phyloP scores from a whole-genome alignment of 2,113 vertebrate species.

The Scatophagus argus region DNA sequence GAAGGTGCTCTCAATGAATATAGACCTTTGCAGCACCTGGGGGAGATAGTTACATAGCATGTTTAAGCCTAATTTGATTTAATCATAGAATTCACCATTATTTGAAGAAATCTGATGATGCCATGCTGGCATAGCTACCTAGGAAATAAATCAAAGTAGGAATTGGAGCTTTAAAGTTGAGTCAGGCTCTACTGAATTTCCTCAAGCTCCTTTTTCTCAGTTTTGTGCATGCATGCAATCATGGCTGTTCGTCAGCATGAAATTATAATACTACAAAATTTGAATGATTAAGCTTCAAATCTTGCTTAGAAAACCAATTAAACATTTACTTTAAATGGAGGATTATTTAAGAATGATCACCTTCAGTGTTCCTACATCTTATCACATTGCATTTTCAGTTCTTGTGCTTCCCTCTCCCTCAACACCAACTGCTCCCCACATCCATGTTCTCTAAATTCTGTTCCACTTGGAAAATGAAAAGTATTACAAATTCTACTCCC shows the following conservation, averaged over 20 bases:
- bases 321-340: background rate
- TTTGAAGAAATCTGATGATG: background rate
- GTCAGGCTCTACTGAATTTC: background rate
- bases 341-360: background rate
- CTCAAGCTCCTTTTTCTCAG: background rate
- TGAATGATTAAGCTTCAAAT: background rate
- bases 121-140: conserved; percentile 1
- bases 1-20: background rate
- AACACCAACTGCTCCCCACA: background rate
- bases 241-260: background rate
- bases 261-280: background rate
- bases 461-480: conserved; percentile 14
- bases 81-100: conserved; percentile 26
- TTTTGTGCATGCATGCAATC: no score
- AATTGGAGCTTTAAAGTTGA: background rate
- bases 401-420: background rate
- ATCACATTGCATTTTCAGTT: background rate
- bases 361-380: background rate
- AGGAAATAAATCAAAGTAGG: conserved; percentile 10
- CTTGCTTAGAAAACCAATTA: background rate
- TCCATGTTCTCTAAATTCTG: background rate
- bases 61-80: conserved; percentile 13
- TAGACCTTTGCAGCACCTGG: background rate
- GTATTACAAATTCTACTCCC: background rate
- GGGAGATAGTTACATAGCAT: background rate